Evolutionary conservation across 2,113 vertebrate species (phyloP).

Genomic region (Hippocampus barbouri): DNA sequence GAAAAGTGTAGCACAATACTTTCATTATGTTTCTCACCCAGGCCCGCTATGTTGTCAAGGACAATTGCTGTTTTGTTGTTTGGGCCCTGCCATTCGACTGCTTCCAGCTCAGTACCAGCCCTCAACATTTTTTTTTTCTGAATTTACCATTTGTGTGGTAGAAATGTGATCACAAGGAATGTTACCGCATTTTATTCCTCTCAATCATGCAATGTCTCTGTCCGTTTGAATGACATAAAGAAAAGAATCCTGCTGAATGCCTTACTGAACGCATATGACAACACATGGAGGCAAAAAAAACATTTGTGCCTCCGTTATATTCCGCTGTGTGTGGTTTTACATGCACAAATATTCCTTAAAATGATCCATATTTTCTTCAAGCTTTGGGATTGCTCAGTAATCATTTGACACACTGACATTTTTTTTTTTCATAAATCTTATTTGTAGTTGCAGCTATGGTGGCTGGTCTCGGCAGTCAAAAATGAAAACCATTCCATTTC

Average conservation of each 20-base stretch:
- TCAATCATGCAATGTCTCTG: slow-evolving; percentile 19
- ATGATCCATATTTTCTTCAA: too few relatives aligned
- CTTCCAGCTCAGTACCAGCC: slow-evolving; percentile 46
- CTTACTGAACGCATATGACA: too few relatives aligned
- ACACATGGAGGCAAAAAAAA: background rate
- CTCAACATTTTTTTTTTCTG: slow-evolving; percentile 56
- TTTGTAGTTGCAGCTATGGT: too few relatives aligned
- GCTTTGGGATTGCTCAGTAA: background rate
- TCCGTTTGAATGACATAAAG: background rate
- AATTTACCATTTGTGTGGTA: slow-evolving; percentile 61
- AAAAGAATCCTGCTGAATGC: background rate
- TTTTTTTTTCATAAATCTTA: too few relatives aligned
- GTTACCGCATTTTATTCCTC: slow-evolving; percentile 39
- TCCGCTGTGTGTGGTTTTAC: background rate
- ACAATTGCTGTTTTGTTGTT: slow-evolving; percentile 67
- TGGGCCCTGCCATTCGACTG: slow-evolving; percentile 45
- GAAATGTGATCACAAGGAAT: slow-evolving; percentile 36
- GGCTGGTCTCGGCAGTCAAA: background rate
- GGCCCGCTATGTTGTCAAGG: slow-evolving; percentile 59
- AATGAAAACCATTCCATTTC: background rate
- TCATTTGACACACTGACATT: background rate
- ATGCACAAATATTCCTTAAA: background rate
- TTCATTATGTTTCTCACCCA: slow-evolving; percentile 60
- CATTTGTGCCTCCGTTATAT: background rate
- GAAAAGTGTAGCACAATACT: slow-evolving; percentile 64